Conservation (phyloP, 1,140 invertebrate genomes). For the Bombus waltoni region DNA sequence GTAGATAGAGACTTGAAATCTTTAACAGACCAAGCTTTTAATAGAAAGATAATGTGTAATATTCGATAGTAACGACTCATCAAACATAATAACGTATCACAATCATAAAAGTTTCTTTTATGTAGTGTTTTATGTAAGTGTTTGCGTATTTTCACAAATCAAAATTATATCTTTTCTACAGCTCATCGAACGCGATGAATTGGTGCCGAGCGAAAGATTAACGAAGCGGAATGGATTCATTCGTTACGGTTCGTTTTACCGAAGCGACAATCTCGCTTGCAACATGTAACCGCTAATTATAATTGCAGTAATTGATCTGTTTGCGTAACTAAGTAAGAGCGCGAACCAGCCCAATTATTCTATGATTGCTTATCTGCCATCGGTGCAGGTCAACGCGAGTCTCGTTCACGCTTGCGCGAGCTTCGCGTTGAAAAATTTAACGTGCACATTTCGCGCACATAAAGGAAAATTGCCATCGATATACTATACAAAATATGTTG, state of each 20-base stretch:
- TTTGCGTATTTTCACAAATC: too few species aligned
- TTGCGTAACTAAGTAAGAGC: constrained; percentile 15
- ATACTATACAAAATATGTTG: too few species aligned
- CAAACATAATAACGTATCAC: too few species aligned
- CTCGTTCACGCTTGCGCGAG: not conserved
- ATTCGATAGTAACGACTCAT: not conserved
- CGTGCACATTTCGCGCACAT: not conserved
- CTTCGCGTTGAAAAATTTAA: constrained; percentile 31
- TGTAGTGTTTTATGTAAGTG: too few species aligned
- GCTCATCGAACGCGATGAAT: not conserved
- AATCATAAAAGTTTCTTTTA: too few species aligned
- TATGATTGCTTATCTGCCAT: constrained; percentile 11
- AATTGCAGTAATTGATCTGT: constrained; percentile 12
- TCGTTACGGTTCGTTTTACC: constrained; percentile 2
- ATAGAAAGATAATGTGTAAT: too few species aligned
- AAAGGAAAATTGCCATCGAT: too few species aligned
- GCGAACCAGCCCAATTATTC: constrained; percentile 7
- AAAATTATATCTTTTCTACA: too few species aligned
- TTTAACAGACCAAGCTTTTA: too few species aligned
- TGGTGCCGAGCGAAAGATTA: not conserved
- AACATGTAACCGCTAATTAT: constrained; percentile 11
- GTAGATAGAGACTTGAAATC: too few species aligned
- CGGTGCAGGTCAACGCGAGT: not conserved
- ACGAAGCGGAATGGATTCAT: not conserved
- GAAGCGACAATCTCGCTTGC: not conserved